These are phyloP conservation scores for Bombyx huttoni DNA, from an alignment of 2,888 invertebrate species.

Conservation along the genomic window DNA sequence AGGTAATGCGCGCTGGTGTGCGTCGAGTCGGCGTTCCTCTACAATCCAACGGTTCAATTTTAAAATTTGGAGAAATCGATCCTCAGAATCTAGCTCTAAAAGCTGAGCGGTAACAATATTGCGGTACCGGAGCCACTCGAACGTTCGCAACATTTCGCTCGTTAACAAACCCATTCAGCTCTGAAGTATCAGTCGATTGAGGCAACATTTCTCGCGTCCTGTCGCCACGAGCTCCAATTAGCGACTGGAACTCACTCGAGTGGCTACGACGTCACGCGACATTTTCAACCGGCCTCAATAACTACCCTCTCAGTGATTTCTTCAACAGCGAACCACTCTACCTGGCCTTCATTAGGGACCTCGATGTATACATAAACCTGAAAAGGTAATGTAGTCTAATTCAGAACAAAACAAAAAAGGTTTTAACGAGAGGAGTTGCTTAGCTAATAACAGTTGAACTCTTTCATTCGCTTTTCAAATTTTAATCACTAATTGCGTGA, in stretches of 20 bases:
- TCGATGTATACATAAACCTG: conserved; percentile 51
- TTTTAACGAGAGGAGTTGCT: conserved; percentile 58
- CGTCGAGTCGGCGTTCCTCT: conserved; percentile 31
- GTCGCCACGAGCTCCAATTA: conserved; percentile 68
- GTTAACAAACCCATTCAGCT: conserved; percentile 68
- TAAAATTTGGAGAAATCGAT: conserved; percentile 14
- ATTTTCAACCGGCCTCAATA: conserved; percentile 67
- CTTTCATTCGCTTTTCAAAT: conserved; percentile 8
- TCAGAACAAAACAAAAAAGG: conserved; percentile 35
- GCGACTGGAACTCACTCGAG: conserved; percentile 64
- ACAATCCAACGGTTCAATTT: conserved; percentile 43
- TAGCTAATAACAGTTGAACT: conserved; percentile 46
- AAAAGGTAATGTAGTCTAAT: conserved; percentile 55
- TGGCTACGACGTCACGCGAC: conserved; percentile 63
- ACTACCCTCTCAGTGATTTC: conserved; percentile 67
- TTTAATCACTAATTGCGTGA: conserved; percentile 44
- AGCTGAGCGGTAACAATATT: conserved; percentile 23
- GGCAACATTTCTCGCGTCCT: conserved; percentile 65
- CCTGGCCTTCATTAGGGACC: conserved; percentile 68
- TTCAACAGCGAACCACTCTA: conserved; percentile 65
- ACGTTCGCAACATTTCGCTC: conserved; percentile 61
- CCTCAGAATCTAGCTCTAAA: conserved; percentile 12
- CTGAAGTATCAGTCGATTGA: conserved; percentile 69
- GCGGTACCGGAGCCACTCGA: conserved; percentile 42
- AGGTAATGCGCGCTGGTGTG: conserved; percentile 44